Base-by-base conservation (phyloP, 1,140 invertebrate species). In the Lucilia cuprina region DNA sequence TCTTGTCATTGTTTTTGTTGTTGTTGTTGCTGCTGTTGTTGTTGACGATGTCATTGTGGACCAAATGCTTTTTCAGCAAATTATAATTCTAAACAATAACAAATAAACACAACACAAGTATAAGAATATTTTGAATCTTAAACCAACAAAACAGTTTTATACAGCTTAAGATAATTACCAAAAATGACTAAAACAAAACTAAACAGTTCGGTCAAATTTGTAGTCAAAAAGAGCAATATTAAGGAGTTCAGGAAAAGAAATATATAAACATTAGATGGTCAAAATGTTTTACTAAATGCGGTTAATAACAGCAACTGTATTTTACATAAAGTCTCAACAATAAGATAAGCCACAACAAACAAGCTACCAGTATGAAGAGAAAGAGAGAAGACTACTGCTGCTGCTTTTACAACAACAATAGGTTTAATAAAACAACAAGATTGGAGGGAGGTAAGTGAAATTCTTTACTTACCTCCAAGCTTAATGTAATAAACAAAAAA, bases 161-260 rank as follows among this genome's bases (percentile, higher is more conserved):
- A 12, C 65, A 70, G 65, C 65, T 70, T 70, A 70, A 70, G 65
- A 70, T 70, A 70, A 70, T 70, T 60, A 70, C n/a, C 5, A 70
- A 49, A 49, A n/a, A 70, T 70, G 19, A n/a, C 65, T 21, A 19
- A 70, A 70, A 70, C n/a, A 21, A 70, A 70, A 25, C n/a, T 10
- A 25, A 3, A 70, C 17, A 70, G 41, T 10, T 8, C 41, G 10
- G 41, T 5, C 21, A 60, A 14, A 2, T 14, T 60, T 14, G 17
- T n/a, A 60, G 50, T 41, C 2, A 41, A 41, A 41, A 41, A 41
- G 41, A 41, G 41, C 41, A 41, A 41, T 8, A 41, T 41, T 7
- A 41, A 41, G 41, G 41, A 41, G 41, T 10, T 8, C 2, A 41
- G 7, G 7, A 41, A 41, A 41, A n/a, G n/a, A 41, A 41, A 41